Evolutionary conservation across 1,140 invertebrate species (phyloP), one percentile per base, ranked within the genome.

Genomic region (Bradysia coprophila): DNA sequence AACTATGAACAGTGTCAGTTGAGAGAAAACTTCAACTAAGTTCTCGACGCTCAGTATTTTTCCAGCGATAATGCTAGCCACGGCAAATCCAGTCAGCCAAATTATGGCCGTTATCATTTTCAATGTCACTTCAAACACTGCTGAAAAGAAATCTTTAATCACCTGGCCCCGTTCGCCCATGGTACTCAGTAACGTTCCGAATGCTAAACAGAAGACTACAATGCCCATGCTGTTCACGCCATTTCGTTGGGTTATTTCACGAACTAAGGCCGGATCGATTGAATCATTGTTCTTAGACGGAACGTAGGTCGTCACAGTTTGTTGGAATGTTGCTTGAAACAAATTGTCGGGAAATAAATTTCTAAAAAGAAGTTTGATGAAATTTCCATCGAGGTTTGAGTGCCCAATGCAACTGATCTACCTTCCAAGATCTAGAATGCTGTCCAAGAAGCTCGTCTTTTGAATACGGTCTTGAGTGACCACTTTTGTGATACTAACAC

Each of bases 291-390:
- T 8, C 57, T 59, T 19, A 52, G 52, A 32, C 58, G 57, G 39
- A 56, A 47, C 24, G 40, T 51, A 28, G 50, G 47, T 75, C 23
- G 78, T 81, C 50, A 80, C 76, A 1, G 77, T 75, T 66, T 80
- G 82, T 61, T 87, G 78, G 56, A 89, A 87, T 22, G 82, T 75
- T 34, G 85, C 84, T 63, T 86, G 79, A 52, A 91, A 85, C 41
- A 91, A 67, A 67, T 91, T 91, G 54, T 86, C 84, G 10, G 86
- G 81, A 51, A 89, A 77, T 52, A 90, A 77, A 63, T 91, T 91
- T 63, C 78, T 88, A 64, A 51, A 71, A 63, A 62, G 51, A 40
- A 23, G 19, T 23, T 13, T 15, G n/a, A 8, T 9, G 38, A 40
- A 40, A n/a, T n/a, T n/a, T n/a, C n/a, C n/a, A n/a, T n/a, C n/a